phyloP scores from a whole-genome alignment of 2,113 vertebrate genomes.

The Chaenogobius annularis region DNA sequence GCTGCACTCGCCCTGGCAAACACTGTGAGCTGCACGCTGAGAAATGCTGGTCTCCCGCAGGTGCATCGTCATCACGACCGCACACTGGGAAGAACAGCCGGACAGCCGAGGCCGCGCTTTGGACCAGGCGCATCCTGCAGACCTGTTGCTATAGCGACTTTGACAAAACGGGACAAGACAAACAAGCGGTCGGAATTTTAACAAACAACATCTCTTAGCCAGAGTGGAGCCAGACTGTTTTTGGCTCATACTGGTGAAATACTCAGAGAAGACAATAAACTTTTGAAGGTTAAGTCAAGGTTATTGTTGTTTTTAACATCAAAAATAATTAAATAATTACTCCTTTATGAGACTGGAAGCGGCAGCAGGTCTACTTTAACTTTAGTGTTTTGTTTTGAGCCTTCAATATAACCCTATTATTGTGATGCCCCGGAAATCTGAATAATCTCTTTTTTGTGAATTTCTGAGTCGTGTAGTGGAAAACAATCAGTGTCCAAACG shows the following conservation, averaged over 20 bases:
- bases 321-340: no score
- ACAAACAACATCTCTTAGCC: slow-evolving; percentile 30
- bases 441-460: no score
- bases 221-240: slow-evolving; percentile 23
- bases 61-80: slow-evolving; percentile 33
- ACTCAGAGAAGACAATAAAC: not conserved
- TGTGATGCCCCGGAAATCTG: no score
- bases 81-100: slow-evolving; percentile 46
- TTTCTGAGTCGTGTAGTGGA: no score
- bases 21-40: not conserved
- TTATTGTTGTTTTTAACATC: not conserved
- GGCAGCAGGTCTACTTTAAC: no score
- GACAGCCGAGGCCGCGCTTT: slow-evolving; percentile 50
- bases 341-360: no score
- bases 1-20: no score
- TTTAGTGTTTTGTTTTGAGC: no score
- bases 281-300: not conserved
- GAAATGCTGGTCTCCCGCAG: slow-evolving; percentile 13
- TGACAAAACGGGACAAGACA: slow-evolving; percentile 42
- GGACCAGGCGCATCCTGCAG: slow-evolving; percentile 51
- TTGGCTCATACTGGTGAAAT: not conserved
- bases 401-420: no score
- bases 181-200: slow-evolving; percentile 29
- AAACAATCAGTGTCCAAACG: no score
- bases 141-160: slow-evolving; percentile 75